Percentiles rank a stretch among this genome's conserved stretches.
These are phyloP conservation scores for Hydrochoerus hydrochaeris DNA, from an alignment of 2,113 vertebrate genomes.

Conservation along the genomic window DNA sequence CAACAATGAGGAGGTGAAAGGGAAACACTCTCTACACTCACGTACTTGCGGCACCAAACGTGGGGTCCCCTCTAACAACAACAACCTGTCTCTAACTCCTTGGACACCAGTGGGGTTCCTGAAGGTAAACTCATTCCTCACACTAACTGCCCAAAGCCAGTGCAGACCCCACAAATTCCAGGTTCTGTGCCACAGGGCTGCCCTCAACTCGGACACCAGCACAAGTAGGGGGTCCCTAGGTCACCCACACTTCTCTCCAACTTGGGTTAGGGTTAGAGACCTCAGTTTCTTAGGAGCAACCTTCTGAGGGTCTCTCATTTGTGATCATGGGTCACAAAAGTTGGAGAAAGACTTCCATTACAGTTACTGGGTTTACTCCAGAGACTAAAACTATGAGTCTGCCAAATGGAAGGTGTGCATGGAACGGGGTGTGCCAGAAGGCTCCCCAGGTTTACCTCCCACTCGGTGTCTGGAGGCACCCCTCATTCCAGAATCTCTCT, in stretches of 20 bases:
- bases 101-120: neutral
- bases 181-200: neutral
- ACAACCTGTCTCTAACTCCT: neutral
- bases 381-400: neutral
- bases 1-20: neutral
- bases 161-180: neutral
- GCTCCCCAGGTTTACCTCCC: neutral
- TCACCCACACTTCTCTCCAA: neutral
- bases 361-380: neutral
- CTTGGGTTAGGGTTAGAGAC: neutral
- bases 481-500: neutral
- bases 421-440: neutral
- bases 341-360: neutral
- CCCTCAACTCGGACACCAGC: neutral
- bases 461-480: neutral
- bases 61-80: no score
- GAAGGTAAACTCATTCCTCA: neutral
- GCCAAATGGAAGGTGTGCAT: neutral
- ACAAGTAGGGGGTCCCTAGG: neutral
- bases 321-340: neutral
- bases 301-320: neutral
- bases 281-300: no score
- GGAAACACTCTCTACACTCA: neutral
- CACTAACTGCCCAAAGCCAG: neutral
- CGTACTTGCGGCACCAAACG: neutral